Evolutionary conservation across 2,113 vertebrate genomes (phyloP).

Genomic region (Rissa tridactyla): DNA sequence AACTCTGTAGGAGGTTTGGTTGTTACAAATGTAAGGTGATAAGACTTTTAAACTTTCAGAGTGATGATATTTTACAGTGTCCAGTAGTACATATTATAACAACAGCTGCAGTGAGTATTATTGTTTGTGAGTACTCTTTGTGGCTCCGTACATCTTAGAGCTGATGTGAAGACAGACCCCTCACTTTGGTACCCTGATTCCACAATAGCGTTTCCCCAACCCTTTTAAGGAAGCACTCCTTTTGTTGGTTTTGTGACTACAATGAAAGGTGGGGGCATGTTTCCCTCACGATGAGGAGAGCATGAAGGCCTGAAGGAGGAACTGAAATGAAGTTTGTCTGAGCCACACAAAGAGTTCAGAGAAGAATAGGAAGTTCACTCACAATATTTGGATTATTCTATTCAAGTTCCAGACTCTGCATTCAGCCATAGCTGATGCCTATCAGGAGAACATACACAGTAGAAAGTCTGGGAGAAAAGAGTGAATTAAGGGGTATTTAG

Average conservation of each 20-base stretch:
- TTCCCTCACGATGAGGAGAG: background rate
- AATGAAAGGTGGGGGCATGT: background rate
- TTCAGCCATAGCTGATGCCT: background rate
- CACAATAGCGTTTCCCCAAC: background rate
- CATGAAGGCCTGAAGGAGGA: background rate
- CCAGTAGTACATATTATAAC: background rate
- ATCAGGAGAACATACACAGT: background rate
- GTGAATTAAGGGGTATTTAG: background rate
- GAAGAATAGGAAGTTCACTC: background rate
- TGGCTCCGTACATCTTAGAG: background rate
- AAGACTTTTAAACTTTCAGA: background rate
- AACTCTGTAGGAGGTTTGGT: background rate
- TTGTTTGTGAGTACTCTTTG: background rate
- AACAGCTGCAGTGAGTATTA: background rate
- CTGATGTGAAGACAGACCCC: background rate
- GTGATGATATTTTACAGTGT: background rate
- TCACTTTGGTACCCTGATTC: background rate
- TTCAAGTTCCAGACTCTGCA: background rate
- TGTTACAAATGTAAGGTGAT: background rate
- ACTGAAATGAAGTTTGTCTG: background rate
- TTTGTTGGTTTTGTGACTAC: background rate
- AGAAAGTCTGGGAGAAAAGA: background rate
- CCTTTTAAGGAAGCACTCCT: background rate
- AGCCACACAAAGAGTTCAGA: background rate
- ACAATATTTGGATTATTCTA: background rate